Conservation (phyloP, 2,888 invertebrate genomes). For the Drosophila demipolita region DNA sequence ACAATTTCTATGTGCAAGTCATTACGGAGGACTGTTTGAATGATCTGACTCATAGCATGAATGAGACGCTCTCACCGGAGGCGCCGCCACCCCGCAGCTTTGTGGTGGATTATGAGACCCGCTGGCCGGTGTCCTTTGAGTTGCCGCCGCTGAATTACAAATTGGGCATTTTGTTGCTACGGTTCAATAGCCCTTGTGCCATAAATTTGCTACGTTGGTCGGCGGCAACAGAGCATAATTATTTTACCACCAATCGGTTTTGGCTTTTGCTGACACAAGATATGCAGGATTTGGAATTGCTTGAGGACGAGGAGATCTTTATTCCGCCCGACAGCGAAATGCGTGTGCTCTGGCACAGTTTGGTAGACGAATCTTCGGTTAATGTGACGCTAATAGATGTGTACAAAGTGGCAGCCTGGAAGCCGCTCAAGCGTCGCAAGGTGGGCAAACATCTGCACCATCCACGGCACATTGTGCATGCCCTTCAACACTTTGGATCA, state of each 20-base stretch:
- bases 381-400: conserved; percentile 71
- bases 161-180: conserved; percentile 77
- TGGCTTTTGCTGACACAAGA: conserved; percentile 77
- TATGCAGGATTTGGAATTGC: conserved; percentile 42
- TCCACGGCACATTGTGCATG: conserved; percentile 50
- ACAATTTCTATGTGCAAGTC: conserved; percentile 72
- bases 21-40: conserved; percentile 64
- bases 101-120: conserved; percentile 52
- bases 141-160: conserved; percentile 71
- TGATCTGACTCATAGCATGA: conserved; percentile 49
- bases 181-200: conserved; percentile 74
- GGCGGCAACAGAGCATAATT: conserved; percentile 78
- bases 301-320: conserved; percentile 76
- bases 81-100: conserved; percentile 72
- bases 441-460: conserved; percentile 54
- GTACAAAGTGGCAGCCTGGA: conserved; percentile 79
- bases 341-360: conserved; percentile 60
- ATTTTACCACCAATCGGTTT: conserved; percentile 82
- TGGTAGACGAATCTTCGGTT: conserved; percentile 22
- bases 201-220: conserved; percentile 75
- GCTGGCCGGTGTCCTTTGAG: conserved; percentile 60
- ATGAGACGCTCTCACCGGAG: conserved; percentile 29
- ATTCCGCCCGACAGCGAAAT: conserved; percentile 82
- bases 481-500: conserved; percentile 72
- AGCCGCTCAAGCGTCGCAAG: conserved; percentile 60